Percentiles rank a stretch among this genome's conserved stretches.
Evolutionary conservation across 2,113 vertebrate species (phyloP).

Genomic region (Sinocyclocheilus grahami): DNA sequence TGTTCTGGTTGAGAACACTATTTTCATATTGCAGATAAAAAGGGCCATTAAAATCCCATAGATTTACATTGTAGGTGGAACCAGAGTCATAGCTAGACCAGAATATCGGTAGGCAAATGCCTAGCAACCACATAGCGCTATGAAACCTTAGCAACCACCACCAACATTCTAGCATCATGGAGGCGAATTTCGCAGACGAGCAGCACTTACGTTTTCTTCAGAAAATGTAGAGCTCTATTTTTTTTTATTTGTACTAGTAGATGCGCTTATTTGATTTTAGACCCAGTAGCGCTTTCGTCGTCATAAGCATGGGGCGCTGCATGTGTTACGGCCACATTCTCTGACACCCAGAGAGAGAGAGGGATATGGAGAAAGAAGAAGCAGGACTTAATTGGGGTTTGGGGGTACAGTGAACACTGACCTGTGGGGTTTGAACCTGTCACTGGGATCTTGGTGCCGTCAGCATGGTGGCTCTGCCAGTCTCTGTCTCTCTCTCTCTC

Average conservation of each 20-base stretch:
- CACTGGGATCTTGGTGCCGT: constrained; percentile 80
- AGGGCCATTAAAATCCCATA: background rate
- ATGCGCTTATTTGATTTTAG: constrained; percentile 71
- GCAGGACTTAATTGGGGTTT: constrained; percentile 76
- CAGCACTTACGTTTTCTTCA: background rate
- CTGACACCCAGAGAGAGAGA: constrained; percentile 62
- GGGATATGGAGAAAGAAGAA: constrained; percentile 67
- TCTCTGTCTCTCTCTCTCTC: constrained; percentile 53
- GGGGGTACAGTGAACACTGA: constrained; percentile 78
- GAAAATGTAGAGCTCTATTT: constrained; percentile 7
- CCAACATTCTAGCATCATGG: background rate
- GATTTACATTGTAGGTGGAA: background rate
- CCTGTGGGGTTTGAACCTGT: constrained; percentile 79
- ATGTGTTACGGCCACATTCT: constrained; percentile 47
- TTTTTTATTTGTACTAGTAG: background rate
- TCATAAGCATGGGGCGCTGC: constrained; percentile 74
- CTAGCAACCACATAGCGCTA: too few relatives aligned
- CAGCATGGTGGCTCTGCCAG: constrained; percentile 80
- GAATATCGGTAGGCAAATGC: background rate
- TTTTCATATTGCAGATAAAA: background rate
- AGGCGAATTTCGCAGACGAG: background rate
- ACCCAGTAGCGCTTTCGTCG: constrained; percentile 75
- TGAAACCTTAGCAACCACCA: background rate
- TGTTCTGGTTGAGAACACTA: background rate
- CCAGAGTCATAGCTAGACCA: background rate